phyloP scores from a whole-genome alignment of 2,888 invertebrate species.

The Toxonevra muliebris region DNA sequence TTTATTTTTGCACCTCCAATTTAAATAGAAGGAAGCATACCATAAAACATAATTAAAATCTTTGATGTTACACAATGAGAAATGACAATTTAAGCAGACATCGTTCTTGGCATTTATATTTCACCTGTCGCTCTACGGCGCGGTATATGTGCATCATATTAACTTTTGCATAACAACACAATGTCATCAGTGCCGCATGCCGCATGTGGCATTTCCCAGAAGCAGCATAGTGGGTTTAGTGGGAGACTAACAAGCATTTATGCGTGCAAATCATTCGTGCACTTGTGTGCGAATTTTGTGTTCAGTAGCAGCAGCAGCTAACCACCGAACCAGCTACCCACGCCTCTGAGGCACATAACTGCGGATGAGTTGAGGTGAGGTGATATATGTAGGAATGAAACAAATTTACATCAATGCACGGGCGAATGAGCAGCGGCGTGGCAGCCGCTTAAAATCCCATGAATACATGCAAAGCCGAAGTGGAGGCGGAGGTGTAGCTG shows the following conservation, averaged over 20 bases:
- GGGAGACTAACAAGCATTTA: not conserved
- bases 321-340: not conserved
- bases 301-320: not conserved
- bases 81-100: too few relatives aligned
- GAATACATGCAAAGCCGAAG: slow-evolving; percentile 50
- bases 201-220: not conserved
- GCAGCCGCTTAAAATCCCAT: slow-evolving; percentile 61
- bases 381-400: not conserved
- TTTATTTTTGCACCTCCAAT: too few relatives aligned
- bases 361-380: too few relatives aligned
- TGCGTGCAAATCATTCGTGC: slow-evolving; percentile 27
- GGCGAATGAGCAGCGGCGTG: not conserved
- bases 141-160: not conserved
- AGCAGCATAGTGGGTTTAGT: not conserved
- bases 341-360: too few relatives aligned
- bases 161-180: slow-evolving; percentile 11
- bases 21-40: too few relatives aligned
- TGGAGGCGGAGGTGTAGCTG: slow-evolving; percentile 8
- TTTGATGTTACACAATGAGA: too few relatives aligned
- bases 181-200: slow-evolving; percentile 9
- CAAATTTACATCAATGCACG: slow-evolving; percentile 5
- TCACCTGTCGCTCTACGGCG: too few relatives aligned
- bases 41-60: too few relatives aligned
- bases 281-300: not conserved
- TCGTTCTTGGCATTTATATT: too few relatives aligned